Evolutionary conservation across 2,888 invertebrate genomes (phyloP).

Genomic region (Agrotis puta): DNA sequence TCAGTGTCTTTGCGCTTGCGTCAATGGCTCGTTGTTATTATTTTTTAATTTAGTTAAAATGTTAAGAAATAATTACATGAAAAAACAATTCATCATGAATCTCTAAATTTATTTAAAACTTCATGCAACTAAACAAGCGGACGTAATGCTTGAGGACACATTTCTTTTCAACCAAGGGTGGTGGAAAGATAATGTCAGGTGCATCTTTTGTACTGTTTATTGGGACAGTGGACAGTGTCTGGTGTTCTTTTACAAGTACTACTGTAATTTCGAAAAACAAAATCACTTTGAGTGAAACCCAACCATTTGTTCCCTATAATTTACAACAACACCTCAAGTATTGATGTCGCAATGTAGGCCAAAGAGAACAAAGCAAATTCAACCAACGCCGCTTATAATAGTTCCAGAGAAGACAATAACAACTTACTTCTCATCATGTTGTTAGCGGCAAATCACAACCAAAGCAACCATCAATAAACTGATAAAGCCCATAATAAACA

Average conservation of each 20-base stretch:
- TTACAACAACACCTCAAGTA: constrained; percentile 23
- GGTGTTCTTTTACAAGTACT: neutral
- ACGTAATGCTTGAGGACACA: too few species aligned
- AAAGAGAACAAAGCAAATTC: constrained; percentile 28
- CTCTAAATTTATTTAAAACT: too few species aligned
- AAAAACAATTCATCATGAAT: too few species aligned
- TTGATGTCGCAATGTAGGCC: constrained; percentile 22
- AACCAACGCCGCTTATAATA: constrained; percentile 9
- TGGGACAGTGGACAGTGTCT: too few species aligned
- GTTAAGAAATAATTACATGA: too few species aligned
- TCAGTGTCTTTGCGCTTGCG: neutral
- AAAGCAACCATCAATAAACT: constrained; percentile 42
- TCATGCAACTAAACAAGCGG: too few species aligned
- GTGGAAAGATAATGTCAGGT: too few species aligned
- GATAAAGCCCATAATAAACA: constrained; percentile 58
- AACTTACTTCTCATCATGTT: constrained; percentile 37
- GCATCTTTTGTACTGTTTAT: too few species aligned
- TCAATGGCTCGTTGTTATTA: neutral
- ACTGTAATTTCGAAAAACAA: neutral
- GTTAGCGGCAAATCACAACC: constrained; percentile 49
- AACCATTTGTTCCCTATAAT: constrained; percentile 9
- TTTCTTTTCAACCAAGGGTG: too few species aligned
- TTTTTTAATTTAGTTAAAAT: too few species aligned
- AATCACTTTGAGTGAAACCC: neutral
- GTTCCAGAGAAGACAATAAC: constrained; percentile 40